Evolutionary conservation across 2,797 vertebrate species (phyloP), one percentile per base, ranked within the genome.

Genomic region (Sebastes cheni): DNA sequence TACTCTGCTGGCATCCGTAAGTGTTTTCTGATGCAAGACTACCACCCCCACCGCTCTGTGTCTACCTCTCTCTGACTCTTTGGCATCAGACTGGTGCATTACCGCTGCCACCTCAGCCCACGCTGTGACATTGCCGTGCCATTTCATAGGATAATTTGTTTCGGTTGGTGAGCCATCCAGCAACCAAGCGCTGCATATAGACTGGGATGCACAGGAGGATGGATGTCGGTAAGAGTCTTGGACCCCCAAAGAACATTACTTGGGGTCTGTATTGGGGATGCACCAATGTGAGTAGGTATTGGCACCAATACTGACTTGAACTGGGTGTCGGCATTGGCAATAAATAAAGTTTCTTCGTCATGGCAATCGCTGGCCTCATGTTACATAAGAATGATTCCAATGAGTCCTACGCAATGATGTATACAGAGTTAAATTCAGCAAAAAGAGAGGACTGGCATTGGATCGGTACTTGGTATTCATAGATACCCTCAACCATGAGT

Each of bases 1-100:
- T 82, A 86, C 86, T 89, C 70, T 67, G 76, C 88, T 82, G 83
- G 77, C 75, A 77, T 93, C 75, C 70, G 85, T 82, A 89, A 93
- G 90, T 90, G 84, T 79, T 90, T 86, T 85, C 85, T 90, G 73
- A 91, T 88, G 86, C 78, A 80, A 84, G 58, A 50, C 50, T 22
- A 25, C 68, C 80, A 55, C 42, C 46, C 30, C 25, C 56, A 3
- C 14, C 7, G 61, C 65, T 59, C 22, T 46, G 20, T 70, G 20
- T 55, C 77, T 54, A 4, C n/a, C 29, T 46, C 34, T 32, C 22
- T 70, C 75, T 64, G 32, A 34, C 29, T 82, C 67, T 72, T 78
- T 83, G 67, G 32, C 75, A 72, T 66, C 34, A 60, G 69, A 59
- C 30, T 14, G 50, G 23, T 65, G 68, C 60, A 30, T 70, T 70